Percentiles rank a stretch among this genome's conserved stretches.
These are phyloP conservation scores for Heloderma charlesbogerti DNA, from an alignment of 2,113 vertebrate genomes.

Conservation along the genomic window DNA sequence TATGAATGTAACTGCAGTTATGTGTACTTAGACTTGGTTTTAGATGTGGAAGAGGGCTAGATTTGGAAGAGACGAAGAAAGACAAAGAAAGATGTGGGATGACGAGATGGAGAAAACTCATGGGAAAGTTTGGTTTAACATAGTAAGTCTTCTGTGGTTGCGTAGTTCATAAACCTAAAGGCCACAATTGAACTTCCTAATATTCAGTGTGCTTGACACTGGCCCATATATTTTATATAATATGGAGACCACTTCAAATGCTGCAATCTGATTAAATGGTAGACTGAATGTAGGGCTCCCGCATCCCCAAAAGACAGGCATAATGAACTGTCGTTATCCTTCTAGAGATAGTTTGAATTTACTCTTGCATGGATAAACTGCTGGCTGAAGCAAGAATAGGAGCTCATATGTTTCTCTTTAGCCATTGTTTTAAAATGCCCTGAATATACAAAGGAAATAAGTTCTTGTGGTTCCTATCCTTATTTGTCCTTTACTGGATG, in stretches of 20 bases:
- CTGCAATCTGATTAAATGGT: neutral
- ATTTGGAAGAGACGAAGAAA: neutral
- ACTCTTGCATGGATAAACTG: conserved; percentile 1
- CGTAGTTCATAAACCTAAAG: neutral
- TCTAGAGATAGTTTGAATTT: neutral
- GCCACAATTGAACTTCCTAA: neutral
- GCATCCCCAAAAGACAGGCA: neutral
- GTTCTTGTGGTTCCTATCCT: conserved; percentile 15
- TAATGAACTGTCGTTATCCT: neutral
- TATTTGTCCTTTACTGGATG: conserved; percentile 5
- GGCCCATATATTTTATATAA: neutral
- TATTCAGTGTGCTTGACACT: neutral
- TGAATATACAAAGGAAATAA: conserved; percentile 13
- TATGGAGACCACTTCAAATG: neutral
- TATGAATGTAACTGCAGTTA: neutral
- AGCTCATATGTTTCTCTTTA: conserved; percentile 21
- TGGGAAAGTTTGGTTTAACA: neutral
- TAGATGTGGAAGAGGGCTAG: neutral
- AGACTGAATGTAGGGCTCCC: neutral
- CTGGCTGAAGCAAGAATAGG: neutral
- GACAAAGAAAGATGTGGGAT: no score
- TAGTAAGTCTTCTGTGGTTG: neutral
- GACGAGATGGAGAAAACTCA: no score
- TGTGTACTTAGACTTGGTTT: neutral
- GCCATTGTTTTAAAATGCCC: conserved; percentile 14